phyloP scores from a whole-genome alignment of 2,113 vertebrate genomes.

The human (Homo sapiens) region DNA sequence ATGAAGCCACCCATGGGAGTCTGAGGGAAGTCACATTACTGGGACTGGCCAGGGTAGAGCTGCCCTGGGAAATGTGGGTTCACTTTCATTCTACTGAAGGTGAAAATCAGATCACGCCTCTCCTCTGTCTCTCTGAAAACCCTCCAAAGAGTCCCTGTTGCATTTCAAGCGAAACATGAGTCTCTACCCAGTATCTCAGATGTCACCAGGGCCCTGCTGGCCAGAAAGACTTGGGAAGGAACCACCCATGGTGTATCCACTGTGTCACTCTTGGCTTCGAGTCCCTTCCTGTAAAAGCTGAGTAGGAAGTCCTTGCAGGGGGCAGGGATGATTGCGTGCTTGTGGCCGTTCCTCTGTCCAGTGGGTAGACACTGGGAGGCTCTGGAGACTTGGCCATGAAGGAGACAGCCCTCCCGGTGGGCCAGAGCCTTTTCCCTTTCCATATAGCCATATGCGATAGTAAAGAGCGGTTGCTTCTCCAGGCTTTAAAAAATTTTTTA shows the following conservation, averaged over 20 bases:
- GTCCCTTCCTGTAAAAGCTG: not conserved
- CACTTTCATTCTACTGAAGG: not conserved
- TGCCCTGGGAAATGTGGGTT: not conserved
- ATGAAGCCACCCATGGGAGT: not conserved
- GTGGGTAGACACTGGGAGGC: not conserved
- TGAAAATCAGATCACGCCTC: not conserved
- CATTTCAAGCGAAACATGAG: not conserved
- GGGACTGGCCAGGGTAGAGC: accelerated
- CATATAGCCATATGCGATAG: accelerated
- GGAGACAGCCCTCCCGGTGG: not conserved
- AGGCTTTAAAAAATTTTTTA: too few relatives aligned
- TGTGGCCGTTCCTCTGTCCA: accelerated
- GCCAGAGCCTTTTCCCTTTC: not conserved
- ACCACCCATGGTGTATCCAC: not conserved
- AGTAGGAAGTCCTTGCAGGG: not conserved
- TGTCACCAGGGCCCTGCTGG: not conserved
- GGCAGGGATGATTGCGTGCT: not conserved
- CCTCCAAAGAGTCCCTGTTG: not conserved
- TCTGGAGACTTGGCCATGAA: not conserved
- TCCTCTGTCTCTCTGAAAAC: not conserved
- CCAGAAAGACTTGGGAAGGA: not conserved
- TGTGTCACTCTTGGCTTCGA: not conserved
- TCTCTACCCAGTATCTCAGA: not conserved
- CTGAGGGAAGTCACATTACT: not conserved
- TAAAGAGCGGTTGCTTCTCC: not conserved